Base-by-base conservation (phyloP, 2,113 vertebrate species). In the Micromys minutus region DNA sequence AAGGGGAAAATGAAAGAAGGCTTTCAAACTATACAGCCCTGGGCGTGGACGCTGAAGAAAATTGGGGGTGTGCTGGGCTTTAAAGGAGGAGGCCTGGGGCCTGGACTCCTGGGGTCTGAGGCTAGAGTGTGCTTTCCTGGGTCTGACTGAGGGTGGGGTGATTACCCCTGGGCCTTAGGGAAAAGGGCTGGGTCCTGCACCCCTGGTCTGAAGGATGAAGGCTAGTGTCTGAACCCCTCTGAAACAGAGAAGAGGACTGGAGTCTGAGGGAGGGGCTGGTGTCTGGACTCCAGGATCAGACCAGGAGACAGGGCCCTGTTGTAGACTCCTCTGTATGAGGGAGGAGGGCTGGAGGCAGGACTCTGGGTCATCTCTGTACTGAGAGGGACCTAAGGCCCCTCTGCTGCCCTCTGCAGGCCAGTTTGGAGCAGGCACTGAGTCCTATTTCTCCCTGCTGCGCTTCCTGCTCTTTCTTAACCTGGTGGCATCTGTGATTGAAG, bases 391-490 rank as follows among this genome's bases (percentile, higher is more conserved):
- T 1, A 26, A 69, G n/a, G 39, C 57, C 10, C 83, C 50, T 93
- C 88, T 95, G 75, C 86, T 65, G 67, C 92, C 21, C 84, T 24
- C 89, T 80, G n/a, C 96, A 99, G 99, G 99, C 7, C 98, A 99
- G 94, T 99, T 99, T 74, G 99, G 99, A 26, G 98, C 98, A 1
- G 99, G 99, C 19, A 99, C 99, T 24, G 97, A 98, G 94, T 99
- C 99, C 65, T 99, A 99, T 96, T 99, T 99, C 95, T 90, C 98
- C 42, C 99, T 99, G 89, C 98, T 99, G 87, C 98, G 99, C 9
- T 99, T 99, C 96, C 97, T 99, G 96, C 98, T 99, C 45, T 72
- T 99, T 22, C 98, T 99, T 26, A 99, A 99, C 97, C 97, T 98
- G 85, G 92, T 98, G 74, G 99, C 99, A 3, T 99, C 98, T 6